Base-by-base conservation (phyloP, 2,888 invertebrate species). In the Diadromus collaris region DNA sequence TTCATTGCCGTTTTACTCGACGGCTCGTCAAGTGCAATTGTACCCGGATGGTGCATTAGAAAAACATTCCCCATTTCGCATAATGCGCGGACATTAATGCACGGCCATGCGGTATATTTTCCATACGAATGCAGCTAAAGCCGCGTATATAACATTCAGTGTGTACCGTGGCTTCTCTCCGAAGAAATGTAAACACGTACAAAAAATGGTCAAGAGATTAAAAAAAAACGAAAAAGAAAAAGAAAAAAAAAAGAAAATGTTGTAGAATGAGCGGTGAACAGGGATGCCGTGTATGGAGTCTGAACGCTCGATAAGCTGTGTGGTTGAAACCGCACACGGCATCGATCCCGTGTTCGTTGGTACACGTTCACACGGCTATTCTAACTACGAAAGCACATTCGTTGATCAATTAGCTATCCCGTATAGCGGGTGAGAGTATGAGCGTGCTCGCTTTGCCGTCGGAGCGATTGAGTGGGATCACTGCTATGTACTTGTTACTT, bases 311-410 rank as follows among this genome's bases (percentile, higher is more conserved):
- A 69, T 65, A 78, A 73, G 73, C 69, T 64, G 68, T 29, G 72
- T 27, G 68, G 60, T 61, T 41, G 56, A 38, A 34, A 38, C 51
- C 27, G 41, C 51, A 41, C 46, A 34, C 16, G 6, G 69, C 29
- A 73, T 68, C 70, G 74, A 78, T 78, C 78, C 65, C 29, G 70
- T 74, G 70, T 74, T 75, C 70, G 65, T 44, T 46, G 46, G 48
- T 60, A 60, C 74, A 70, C 65, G 60, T 60, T 70, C 51, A 41
- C 44, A 24, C 58, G 60, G 19, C 32, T 69, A 24, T 29, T 44
- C 44, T 32, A n/a, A 10, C 41, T 56, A 44, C 64, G 21, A 64
- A 60, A 69, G 44, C 64, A 58, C 48, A 74, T 78, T 74, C 73
- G 65, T 69, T 65, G 68, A 69, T 78, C 64, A 74, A 72, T 69